Evolutionary conservation across 2,797 vertebrate genomes (phyloP).

Genomic region (Pseudochaenichthys georgianus): DNA sequence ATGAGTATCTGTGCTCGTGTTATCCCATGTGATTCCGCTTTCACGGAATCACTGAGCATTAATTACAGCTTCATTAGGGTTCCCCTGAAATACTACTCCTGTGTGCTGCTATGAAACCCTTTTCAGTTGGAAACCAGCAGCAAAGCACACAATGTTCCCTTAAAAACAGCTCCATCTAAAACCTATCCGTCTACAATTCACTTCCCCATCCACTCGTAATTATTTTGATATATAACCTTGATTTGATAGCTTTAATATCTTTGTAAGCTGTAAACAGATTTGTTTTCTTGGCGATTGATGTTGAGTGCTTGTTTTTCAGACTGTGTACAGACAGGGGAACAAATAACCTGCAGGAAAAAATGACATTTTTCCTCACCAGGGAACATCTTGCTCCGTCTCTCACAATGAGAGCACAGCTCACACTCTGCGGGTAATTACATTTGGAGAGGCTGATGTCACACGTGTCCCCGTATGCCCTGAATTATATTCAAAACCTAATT

Average conservation of each 20-base stretch:
- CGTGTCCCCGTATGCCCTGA: constrained; percentile 34
- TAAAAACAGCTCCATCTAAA: constrained; percentile 19
- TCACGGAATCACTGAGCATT: constrained; percentile 20
- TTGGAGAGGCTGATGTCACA: constrained; percentile 46
- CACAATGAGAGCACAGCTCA: constrained; percentile 21
- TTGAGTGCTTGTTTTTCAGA: background rate
- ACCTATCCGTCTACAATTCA: constrained; percentile 5
- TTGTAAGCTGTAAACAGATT: background rate
- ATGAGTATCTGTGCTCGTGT: background rate
- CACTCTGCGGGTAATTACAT: constrained; percentile 48
- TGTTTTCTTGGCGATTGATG: background rate
- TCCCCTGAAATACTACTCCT: constrained; percentile 36
- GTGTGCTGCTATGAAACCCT: constrained; percentile 13
- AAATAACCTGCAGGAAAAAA: background rate
- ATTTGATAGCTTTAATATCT: background rate
- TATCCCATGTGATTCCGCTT: constrained; percentile 17
- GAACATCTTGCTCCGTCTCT: constrained; percentile 39
- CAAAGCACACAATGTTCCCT: constrained; percentile 18
- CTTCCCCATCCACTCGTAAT: background rate
- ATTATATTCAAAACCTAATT: constrained; percentile 41
- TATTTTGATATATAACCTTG: background rate
- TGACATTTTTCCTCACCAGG: constrained; percentile 3
- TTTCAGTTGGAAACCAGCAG: background rate
- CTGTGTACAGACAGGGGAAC: constrained; percentile 6
- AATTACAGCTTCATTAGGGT: constrained; percentile 28